Base-by-base conservation (phyloP, 2,888 invertebrate species). In the Plagiodera versicolora region DNA sequence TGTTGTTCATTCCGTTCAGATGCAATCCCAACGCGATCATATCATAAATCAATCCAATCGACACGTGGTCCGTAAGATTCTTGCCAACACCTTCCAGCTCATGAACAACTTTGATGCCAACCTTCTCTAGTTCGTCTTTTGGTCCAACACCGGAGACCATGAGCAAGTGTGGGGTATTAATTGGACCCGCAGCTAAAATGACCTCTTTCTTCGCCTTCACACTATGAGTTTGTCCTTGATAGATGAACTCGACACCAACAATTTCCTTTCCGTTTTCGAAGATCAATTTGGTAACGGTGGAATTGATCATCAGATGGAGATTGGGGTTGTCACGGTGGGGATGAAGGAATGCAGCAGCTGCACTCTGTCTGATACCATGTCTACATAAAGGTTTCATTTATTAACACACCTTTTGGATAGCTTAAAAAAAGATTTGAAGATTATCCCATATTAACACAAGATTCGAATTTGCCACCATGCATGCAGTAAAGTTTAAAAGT, bases 21-120 rank as follows among this genome's bases (percentile, higher is more conserved):
- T 80, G 81, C 70, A 58, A 46, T n/a, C 2, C 17, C 14, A 18
- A 46, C 19, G 81, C 79, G 18, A 19, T 65, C 54, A 10, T 64
- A 8, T 51, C 54, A 16, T 47, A 54, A 11, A 8, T 10, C 6
- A 88, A 59, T 1, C 77, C 77, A 19, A 85, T 84, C 0, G 87
- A 86, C 0, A 88, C 86, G 68, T 89, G 89, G 72, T 88, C 88
- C 56, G 87, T 87, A 0, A 88, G 77, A 70, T 89, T 89, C 70
- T 85, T 84, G 0, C 89, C 88, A 0, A 89, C 88, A 0, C 88
- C 88, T 0, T 87, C 87, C 16, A 88, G 77, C 62, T 89, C 83
- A 58, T 84, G 83, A 20, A 86, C 79, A 1, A 85, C 81, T 1
- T 84, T 83, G 19, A 89, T 84, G 56, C 85, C 84, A 54, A 85